These are phyloP conservation scores for Gnatocerus cornutus DNA, from an alignment of 2,888 invertebrate species.

Conservation along the genomic window DNA sequence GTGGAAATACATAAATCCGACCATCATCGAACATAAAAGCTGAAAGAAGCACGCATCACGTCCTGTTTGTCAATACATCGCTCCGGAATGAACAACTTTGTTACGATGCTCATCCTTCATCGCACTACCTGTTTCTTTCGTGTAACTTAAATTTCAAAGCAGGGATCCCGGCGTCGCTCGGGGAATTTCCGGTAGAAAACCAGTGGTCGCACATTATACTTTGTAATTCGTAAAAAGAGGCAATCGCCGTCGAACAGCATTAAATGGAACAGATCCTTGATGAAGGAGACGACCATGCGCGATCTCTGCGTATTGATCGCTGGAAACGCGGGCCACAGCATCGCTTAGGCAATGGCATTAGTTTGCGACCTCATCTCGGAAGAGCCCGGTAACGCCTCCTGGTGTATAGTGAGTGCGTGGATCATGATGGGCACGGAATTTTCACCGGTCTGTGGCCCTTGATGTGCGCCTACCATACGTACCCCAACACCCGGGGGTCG, in stretches of 20 bases:
- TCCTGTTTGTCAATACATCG: not conserved
- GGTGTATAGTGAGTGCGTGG: conserved; percentile 49
- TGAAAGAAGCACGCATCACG: not conserved
- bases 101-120: conserved; percentile 16
- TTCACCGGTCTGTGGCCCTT: conserved; percentile 56
- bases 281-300: conserved; percentile 53
- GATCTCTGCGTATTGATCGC: conserved; percentile 64
- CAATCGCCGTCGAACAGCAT: conserved; percentile 38
- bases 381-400: conserved; percentile 55
- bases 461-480: conserved; percentile 71
- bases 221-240: conserved; percentile 34
- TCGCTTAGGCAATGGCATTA: conserved; percentile 58
- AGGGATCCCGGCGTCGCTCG: conserved; percentile 28
- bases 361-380: conserved; percentile 64
- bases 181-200: conserved; percentile 40
- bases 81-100: conserved; percentile 14
- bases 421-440: conserved; percentile 32
- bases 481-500: conserved; percentile 69
- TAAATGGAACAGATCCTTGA: conserved; percentile 34
- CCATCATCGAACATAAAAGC: not conserved
- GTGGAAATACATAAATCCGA: not conserved
- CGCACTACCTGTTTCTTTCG: conserved; percentile 18
- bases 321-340: conserved; percentile 62
- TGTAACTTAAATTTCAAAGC: conserved; percentile 37
- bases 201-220: conserved; percentile 26